These are phyloP conservation scores for Alcis repandata DNA, from an alignment of 2,888 invertebrate genomes.

Conservation along the genomic window DNA sequence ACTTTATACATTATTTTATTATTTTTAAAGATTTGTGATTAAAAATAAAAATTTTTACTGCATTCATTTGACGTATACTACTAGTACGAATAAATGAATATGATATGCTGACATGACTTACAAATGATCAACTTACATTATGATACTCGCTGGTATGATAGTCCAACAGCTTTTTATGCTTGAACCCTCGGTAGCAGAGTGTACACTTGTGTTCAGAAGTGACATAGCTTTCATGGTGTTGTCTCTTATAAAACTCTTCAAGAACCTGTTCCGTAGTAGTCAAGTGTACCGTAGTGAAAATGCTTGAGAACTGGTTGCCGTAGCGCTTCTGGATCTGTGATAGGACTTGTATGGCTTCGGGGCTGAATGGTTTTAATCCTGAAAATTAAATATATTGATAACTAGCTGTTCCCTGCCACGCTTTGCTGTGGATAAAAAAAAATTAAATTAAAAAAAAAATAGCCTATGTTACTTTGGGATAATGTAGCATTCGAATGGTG, in stretches of 20 bases:
- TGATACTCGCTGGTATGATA: constrained; percentile 24
- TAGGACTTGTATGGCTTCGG: constrained; percentile 12
- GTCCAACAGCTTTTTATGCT: constrained; percentile 25
- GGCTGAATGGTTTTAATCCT: constrained; percentile 8
- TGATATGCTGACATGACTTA: not conserved
- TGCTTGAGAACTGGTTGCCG: constrained; percentile 25
- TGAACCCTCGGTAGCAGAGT: constrained; percentile 28
- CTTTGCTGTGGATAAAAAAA: no score
- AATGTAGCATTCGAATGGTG: no score
- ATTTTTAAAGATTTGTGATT: no score
- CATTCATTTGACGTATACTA: no score
- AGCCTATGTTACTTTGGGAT: no score
- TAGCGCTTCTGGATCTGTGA: constrained; percentile 21
- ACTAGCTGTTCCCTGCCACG: no score
- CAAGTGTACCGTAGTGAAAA: constrained; percentile 23
- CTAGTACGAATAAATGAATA: no score
- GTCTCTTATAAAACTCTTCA: constrained; percentile 18
- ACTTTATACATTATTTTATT: no score
- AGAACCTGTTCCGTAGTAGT: constrained; percentile 5
- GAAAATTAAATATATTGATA: not conserved
- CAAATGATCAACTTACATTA: constrained; percentile 21
- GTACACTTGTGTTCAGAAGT: constrained; percentile 13
- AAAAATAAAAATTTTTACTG: no score
- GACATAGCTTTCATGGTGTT: constrained; percentile 9
- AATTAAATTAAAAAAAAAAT: no score